Conservation (phyloP, 2,797 vertebrate species). For the Geotrypetes seraphini region DNA sequence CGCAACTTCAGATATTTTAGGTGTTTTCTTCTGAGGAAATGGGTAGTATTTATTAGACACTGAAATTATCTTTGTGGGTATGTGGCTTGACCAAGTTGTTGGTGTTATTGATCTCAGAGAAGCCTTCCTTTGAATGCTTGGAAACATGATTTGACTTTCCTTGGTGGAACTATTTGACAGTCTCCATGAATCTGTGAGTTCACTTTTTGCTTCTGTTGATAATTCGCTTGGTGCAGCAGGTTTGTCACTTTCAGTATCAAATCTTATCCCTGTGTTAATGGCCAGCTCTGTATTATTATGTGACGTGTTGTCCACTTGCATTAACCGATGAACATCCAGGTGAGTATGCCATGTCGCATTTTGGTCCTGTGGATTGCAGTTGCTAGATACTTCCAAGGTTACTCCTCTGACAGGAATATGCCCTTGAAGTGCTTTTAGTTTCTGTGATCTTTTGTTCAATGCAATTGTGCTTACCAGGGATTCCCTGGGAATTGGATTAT, state of each 20-base stretch:
- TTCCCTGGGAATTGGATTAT: constrained; percentile 21
- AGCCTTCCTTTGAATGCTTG: constrained; percentile 8
- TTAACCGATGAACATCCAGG: constrained; percentile 50
- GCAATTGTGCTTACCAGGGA: constrained; percentile 45
- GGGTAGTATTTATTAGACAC: constrained; percentile 53
- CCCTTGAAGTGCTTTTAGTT: constrained; percentile 27
- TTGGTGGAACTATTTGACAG: background rate
- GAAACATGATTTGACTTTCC: background rate
- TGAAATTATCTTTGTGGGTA: background rate
- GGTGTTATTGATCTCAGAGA: constrained; percentile 7
- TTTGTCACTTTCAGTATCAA: constrained; percentile 10
- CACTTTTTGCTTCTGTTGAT: background rate
- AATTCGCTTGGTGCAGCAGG: background rate
- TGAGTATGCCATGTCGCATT: constrained; percentile 55
- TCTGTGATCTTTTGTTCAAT: constrained; percentile 36
- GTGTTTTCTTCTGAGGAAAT: constrained; percentile 68
- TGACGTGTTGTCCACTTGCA: background rate
- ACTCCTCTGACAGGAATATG: constrained; percentile 24
- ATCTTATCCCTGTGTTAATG: background rate
- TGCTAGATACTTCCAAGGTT: constrained; percentile 12
- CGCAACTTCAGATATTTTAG: constrained; percentile 71
- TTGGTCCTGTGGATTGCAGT: background rate
- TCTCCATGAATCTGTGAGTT: background rate
- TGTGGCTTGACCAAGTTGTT: background rate
- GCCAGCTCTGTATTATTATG: background rate